Base-by-base conservation (phyloP, 1,140 invertebrate species). In the Anthonomus grandis region DNA sequence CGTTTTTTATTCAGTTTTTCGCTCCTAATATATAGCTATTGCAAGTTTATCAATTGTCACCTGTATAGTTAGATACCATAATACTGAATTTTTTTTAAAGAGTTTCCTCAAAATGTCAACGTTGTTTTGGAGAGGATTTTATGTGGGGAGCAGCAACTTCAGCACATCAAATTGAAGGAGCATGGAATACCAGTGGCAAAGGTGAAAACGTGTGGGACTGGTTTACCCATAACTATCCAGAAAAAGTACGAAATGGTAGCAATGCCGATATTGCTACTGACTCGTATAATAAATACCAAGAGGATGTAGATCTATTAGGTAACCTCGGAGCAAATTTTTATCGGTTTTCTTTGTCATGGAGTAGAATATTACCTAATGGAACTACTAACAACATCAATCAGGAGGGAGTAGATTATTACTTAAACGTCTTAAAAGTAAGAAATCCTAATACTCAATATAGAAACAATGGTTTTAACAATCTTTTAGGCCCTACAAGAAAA, bases 341-440 rank as follows among this genome's bases (percentile, higher is more conserved):
- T 25, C 46, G 83, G 21, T 77, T 84, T 66, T 86, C 83, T 0
- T 72, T 86, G 52, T 80, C 80, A 9, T 86, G 83, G 83, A 56
- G 79, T 3, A 65, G 81, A 23, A 56, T 69, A 15, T 47, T 70
- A 22, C 69, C 69, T 3, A 44, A 46, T 21, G 66, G 66, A 19
- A 62, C 42, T n/a, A 62, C 71, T 2, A 74, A 79, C 57, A 59
- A 74, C 10, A 63, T 85, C 1, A 86, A 85, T 62, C 72, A 77
- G 24, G 78, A 79, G 45, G 85, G 84, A 15, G 64, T 83, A 1
- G 68, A 77, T 3, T 86, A 86, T 65, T 87, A 87, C 67, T 80
- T 84, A 49, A 76, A 78, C 22, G 65, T 87, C 1, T 78, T 86
- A 9, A 34, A 60, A 81, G 83, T 60, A 70, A 83, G 2, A 57